phyloP scores from a whole-genome alignment of 2,888 invertebrate genomes.

The Alviniconcha strummeri region DNA sequence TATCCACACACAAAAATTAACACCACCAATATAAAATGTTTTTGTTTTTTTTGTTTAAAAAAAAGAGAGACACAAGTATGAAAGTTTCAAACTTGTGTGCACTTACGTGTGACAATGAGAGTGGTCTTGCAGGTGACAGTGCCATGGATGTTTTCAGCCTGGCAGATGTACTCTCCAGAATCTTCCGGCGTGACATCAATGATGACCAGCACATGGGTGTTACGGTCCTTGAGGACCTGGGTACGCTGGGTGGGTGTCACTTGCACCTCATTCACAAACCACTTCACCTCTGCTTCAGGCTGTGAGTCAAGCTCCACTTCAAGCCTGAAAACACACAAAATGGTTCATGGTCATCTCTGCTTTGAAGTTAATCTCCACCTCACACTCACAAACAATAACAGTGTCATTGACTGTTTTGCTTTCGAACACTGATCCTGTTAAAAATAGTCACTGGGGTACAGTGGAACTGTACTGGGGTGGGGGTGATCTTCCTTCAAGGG shows the following conservation, averaged over 20 bases:
- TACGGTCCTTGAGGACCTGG: constrained; percentile 57
- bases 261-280: constrained; percentile 79
- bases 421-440: too few relatives aligned
- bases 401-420: too few relatives aligned
- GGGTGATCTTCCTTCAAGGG: too few relatives aligned
- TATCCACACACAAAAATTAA: too few relatives aligned
- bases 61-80: too few relatives aligned
- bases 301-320: constrained; percentile 66
- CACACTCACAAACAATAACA: not conserved
- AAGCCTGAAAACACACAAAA: constrained; percentile 50
- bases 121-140: constrained; percentile 66
- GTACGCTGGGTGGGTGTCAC: constrained; percentile 76
- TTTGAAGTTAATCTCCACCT: not conserved
- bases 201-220: constrained; percentile 61
- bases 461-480: too few relatives aligned
- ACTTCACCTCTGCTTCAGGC: constrained; percentile 72
- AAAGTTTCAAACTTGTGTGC: not conserved
- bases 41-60: too few relatives aligned
- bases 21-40: too few relatives aligned
- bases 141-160: constrained; percentile 91
- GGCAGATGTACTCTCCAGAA: constrained; percentile 81
- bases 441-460: too few relatives aligned
- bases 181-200: constrained; percentile 76
- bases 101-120: constrained; percentile 70
- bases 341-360: not conserved